Conservation (phyloP, 2,797 vertebrate genomes). For the Florisuga fusca region DNA sequence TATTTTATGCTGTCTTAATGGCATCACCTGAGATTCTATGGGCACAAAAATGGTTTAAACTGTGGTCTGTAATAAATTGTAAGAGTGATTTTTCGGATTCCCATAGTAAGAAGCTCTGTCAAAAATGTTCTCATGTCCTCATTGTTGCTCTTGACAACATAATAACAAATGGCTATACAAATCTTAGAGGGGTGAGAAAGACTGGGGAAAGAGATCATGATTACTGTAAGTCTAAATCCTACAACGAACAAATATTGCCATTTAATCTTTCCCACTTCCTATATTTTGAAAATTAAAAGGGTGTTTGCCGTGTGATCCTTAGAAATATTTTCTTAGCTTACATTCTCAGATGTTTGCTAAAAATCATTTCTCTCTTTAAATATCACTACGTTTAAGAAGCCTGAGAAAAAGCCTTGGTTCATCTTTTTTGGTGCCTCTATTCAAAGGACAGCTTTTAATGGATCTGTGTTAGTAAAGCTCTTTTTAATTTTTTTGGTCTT, state of each 20-base stretch:
- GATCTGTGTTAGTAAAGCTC: not conserved
- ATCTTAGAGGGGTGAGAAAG: not conserved
- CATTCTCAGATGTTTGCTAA: not conserved
- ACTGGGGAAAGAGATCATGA: not conserved
- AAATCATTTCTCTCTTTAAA: not conserved
- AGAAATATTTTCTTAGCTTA: not conserved
- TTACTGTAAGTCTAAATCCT: not conserved
- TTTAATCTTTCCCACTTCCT: not conserved
- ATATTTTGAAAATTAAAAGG: not conserved
- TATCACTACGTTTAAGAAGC: not conserved
- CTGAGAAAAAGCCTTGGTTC: not conserved
- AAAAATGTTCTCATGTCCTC: conserved; percentile 24
- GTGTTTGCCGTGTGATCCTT: not conserved
- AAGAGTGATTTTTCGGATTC: conserved; percentile 58
- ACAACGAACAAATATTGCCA: not conserved
- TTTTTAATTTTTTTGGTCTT: not conserved
- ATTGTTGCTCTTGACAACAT: not conserved
- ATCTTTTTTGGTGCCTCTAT: not conserved
- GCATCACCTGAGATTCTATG: conserved; percentile 60
- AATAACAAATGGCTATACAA: not conserved
- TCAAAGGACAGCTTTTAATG: not conserved
- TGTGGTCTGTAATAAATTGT: conserved; percentile 47
- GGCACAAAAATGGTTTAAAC: conserved; percentile 55
- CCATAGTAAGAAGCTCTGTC: conserved; percentile 3
- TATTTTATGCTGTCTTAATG: conserved; percentile 74